Base-by-base conservation (phyloP, 2,888 invertebrate genomes). In the Eupithecia subfuscata region DNA sequence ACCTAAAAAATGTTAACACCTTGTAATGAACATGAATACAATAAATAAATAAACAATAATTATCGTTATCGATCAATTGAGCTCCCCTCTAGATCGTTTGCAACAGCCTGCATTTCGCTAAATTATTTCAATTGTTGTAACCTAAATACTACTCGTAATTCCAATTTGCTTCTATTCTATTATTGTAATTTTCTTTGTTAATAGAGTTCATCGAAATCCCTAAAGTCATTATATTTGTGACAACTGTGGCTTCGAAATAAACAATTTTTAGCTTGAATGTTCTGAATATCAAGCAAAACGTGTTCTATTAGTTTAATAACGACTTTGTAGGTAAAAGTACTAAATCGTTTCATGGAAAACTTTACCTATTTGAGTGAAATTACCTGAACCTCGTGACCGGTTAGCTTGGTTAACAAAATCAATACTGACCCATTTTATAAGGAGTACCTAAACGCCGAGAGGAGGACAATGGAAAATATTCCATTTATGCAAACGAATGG, bases 341-440 rank as follows among this genome's bases (percentile, higher is more conserved):
- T 64, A 34, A 74, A 75, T 75, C 18, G 25, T 30, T 75, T 74
- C 71, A 30, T 65, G 60, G 73, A 71, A 75, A 78, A 71, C 43
- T 75, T 69, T 64, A 73, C 72, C 74, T 65, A 75, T 80, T 75
- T 73, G 65, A 75, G 67, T 75, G 68, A 75, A 78, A 78, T 77
- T 80, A 80, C 80, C 76, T 79, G 76, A 77, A 77, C 76, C 72
- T 77, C 70, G 75, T 78, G 75, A 73, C 78, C 71, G 76, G 78
- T 75, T 71, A 81, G 74, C 82, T 81, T 74, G 75, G 75, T 73
- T 78, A 78, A 73, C 80, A 75, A 80, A 85, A 86, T 86, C 83
- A 82, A 86, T 83, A 82, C 74, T 80, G 82, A 84, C 82, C 85
- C 74, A 80, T 82, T 86, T 85, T 80, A 71, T 77, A 79, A 71